Percentiles rank a stretch among this genome's conserved stretches.
These are phyloP conservation scores for Pipistrellus nathusii DNA, from an alignment of 2,797 vertebrate genomes.

Conservation along the genomic window DNA sequence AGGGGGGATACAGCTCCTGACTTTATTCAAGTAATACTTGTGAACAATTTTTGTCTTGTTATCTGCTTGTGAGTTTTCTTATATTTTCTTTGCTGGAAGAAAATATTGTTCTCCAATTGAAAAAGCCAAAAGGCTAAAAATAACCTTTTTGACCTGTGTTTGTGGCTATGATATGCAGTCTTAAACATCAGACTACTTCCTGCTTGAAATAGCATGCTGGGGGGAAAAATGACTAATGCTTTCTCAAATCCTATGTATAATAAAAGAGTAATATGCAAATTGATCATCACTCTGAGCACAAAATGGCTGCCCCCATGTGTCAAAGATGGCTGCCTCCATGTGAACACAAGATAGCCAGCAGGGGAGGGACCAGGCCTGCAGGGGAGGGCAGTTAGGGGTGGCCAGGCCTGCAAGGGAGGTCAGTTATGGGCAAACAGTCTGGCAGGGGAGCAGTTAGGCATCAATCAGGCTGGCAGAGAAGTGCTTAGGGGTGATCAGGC, in stretches of 20 bases:
- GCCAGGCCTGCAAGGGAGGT: no score
- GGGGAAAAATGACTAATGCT: neutral
- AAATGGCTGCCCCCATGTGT: no score
- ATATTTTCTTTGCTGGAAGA: constrained; percentile 55
- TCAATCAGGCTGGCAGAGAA: no score
- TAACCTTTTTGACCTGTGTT: constrained; percentile 30
- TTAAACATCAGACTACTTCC: constrained; percentile 60
- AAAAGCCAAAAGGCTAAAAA: constrained; percentile 58
- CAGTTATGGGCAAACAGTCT: no score
- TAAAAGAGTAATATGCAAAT: no score
- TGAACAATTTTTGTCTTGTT: constrained; percentile 57
- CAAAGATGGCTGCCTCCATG: no score
- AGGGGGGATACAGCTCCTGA: neutral
- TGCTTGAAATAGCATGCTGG: constrained; percentile 25
- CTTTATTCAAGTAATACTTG: constrained; percentile 34
- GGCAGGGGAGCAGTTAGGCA: no score
- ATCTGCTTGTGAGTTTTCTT: constrained; percentile 44
- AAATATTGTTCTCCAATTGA: constrained; percentile 50
- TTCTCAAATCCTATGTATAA: neutral
- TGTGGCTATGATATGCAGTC: neutral
- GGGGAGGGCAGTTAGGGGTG: no score
- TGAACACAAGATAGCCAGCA: no score
- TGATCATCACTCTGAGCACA: no score
- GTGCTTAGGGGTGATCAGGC: no score
- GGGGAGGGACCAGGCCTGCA: no score